Evolutionary conservation across 1,140 invertebrate genomes (phyloP), one percentile per base, ranked within the genome.

Genomic region (Drosophila pallidifrons): DNA sequence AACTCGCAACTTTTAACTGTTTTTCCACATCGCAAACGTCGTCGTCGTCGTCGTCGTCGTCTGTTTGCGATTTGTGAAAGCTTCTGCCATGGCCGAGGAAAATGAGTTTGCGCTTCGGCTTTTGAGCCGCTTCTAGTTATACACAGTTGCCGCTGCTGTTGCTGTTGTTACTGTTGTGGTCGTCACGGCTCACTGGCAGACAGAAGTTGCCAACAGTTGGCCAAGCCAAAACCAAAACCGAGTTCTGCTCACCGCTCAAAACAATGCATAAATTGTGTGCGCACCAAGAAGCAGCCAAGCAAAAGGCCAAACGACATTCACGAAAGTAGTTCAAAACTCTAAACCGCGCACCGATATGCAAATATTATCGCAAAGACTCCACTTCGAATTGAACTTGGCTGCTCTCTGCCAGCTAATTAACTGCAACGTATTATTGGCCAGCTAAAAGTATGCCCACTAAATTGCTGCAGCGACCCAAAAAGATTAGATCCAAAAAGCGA

Each of bases 1-100:
- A 88, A 89, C 83, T 88, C 85, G 83, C 83, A 88, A 89, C 80
- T 83, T 82, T 87, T 83, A 87, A 88, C 85, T 83, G 85, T 88
- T 83, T 86, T 69, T 61, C 51, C 51, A 16, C 47, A 51, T 59
- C 73, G 61, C 58, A 10, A 49, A 78, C 51, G 65, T 46, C 64
- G 69, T 45, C 35, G 32, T 7, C 64, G 69, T 45, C 35, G 32
- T 7, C 32, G 35, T 38, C 71, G 60, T 70, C 75, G 83, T 72
- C 80, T 80, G 64, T 78, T 87, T 76, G 82, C 82, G 76, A 86
- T 86, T 88, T 88, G 83, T 89, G 83, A 88, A 88, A 88, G 83
- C 83, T 89, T 88, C 74, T 81, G 81, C 61, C 63, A 28, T 45
- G 49, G 55, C 43, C 71, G 59, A 72, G 61, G 61, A 78, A 81